Evolutionary conservation across 2,888 invertebrate genomes (phyloP).

Genomic region (Heliconius ethilla): DNA sequence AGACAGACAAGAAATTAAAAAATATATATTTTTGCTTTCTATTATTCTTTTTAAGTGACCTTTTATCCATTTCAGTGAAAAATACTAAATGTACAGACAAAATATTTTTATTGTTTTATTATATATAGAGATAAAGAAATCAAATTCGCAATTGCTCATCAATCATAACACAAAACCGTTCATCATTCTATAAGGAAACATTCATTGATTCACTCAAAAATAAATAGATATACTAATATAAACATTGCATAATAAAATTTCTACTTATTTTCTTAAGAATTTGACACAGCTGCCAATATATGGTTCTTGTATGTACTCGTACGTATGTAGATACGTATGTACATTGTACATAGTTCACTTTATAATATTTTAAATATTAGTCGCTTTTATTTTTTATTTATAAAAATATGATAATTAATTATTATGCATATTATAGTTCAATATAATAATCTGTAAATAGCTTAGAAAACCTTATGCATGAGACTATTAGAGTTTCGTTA

Average conservation of each 20-base stretch:
- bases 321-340: background rate
- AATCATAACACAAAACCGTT: background rate
- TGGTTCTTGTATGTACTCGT: background rate
- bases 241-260: slow-evolving; percentile 14
- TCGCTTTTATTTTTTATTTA: background rate
- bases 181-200: background rate
- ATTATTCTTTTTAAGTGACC: no score
- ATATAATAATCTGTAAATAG: no score
- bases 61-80: no score
- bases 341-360: no score
- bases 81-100: background rate
- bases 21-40: no score
- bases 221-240: slow-evolving; percentile 1
- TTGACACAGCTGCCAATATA: slow-evolving; percentile 21
- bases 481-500: no score
- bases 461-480: no score
- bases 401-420: no score
- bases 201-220: slow-evolving; percentile 4
- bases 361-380: background rate
- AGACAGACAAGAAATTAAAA: no score
- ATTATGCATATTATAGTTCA: no score
- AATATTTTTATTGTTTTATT: no score
- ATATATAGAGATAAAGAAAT: background rate
- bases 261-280: slow-evolving; percentile 14
- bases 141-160: background rate